Evolutionary conservation across 2,113 vertebrate genomes (phyloP).

Genomic region (Leucopsar rothschildi): DNA sequence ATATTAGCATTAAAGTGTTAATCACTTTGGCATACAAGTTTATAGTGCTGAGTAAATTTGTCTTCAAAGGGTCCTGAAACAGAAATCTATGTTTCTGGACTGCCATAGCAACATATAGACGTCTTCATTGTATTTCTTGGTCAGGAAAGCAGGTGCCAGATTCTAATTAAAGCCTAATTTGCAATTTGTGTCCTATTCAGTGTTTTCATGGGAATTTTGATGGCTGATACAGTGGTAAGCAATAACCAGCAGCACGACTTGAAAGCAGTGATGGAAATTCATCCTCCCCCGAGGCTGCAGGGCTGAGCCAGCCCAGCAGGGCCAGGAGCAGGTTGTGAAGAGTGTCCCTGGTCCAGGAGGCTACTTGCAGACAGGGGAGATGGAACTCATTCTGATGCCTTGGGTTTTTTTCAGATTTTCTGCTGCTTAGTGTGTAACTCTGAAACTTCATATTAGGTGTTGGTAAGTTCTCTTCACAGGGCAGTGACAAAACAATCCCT

Average conservation of each 20-base stretch:
- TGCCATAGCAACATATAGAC: constrained; percentile 47
- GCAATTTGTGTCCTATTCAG: constrained; percentile 49
- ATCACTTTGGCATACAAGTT: constrained; percentile 53
- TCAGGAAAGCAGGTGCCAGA: constrained; percentile 53
- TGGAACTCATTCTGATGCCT: background rate
- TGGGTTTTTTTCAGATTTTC: no score
- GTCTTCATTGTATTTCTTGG: constrained; percentile 52
- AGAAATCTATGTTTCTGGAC: constrained; percentile 33
- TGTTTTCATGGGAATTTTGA: constrained; percentile 45
- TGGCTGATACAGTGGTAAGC: background rate
- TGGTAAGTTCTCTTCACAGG: no score
- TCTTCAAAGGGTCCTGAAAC: constrained; percentile 44
- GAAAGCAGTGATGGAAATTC: background rate
- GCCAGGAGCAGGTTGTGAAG: background rate
- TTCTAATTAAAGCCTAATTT: constrained; percentile 69
- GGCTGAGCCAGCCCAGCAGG: background rate
- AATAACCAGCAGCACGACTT: background rate
- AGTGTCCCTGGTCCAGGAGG: background rate
- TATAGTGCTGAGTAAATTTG: constrained; percentile 51
- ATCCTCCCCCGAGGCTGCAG: constrained; percentile 13
- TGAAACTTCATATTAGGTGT: no score
- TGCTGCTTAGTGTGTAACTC: no score
- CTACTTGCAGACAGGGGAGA: background rate
- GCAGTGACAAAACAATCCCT: no score
- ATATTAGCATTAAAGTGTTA: constrained; percentile 65